phyloP scores from a whole-genome alignment of 2,113 vertebrate species.

The Opisthocomus hoazin region DNA sequence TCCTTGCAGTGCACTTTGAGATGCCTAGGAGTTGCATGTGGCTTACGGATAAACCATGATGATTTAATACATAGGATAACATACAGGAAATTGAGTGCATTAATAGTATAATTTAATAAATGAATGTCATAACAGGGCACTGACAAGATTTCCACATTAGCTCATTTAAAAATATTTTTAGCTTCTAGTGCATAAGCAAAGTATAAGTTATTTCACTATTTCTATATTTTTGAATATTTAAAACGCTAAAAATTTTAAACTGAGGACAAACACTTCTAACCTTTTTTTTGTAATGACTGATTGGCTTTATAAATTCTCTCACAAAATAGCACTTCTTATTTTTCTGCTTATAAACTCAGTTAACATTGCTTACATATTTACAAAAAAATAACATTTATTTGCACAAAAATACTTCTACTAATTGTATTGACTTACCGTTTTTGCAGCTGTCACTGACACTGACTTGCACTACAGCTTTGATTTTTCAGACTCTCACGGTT shows the following conservation, averaged over 20 bases:
- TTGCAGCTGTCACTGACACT: conserved; percentile 46
- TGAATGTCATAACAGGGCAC: background rate
- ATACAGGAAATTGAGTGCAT: background rate
- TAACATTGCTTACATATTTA: conserved; percentile 4
- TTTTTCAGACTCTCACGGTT: conserved; percentile 40
- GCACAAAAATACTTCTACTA: background rate
- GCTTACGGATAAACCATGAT: background rate
- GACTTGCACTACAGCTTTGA: conserved; percentile 29
- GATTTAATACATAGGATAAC: background rate
- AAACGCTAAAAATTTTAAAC: background rate
- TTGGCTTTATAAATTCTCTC: background rate
- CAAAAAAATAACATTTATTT: conserved; percentile 23
- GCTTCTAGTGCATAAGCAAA: background rate
- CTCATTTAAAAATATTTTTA: background rate
- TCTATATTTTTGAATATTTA: background rate
- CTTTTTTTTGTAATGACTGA: background rate
- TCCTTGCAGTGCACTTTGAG: background rate
- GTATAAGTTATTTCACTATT: background rate
- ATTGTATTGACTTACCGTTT: conserved; percentile 22
- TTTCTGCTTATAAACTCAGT: background rate
- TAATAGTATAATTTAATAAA: background rate
- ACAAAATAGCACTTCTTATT: background rate
- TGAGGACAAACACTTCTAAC: background rate
- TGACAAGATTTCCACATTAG: background rate
- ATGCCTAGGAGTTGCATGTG: background rate